Evolutionary conservation across 92 coral and sea anemone species (phyloP).

Genomic region (Heliopora coerulea): DNA sequence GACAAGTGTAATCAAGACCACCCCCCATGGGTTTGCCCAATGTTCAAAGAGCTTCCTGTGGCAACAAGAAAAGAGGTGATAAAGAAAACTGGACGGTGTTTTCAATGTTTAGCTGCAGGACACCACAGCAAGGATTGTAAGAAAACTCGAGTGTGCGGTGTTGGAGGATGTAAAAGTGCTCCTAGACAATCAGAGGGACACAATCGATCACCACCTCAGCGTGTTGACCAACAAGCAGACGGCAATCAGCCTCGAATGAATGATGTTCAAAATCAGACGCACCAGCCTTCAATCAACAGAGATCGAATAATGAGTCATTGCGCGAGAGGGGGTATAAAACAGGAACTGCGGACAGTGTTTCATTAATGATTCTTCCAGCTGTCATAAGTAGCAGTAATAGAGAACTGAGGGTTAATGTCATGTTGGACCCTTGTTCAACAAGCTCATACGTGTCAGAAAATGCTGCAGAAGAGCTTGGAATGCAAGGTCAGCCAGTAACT

Average conservation of each 20-base stretch:
- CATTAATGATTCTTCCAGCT: slow-evolving; percentile 25
- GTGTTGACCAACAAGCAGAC: no score
- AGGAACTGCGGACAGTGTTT: background rate
- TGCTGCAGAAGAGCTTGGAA: slow-evolving; percentile 44
- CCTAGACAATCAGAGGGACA: no score
- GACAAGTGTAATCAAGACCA: slow-evolving; percentile 4
- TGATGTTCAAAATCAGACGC: background rate
- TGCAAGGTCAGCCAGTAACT: slow-evolving; percentile 32
- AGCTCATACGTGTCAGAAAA: slow-evolving; percentile 48
- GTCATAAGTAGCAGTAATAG: slow-evolving; percentile 25
- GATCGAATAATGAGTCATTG: background rate
- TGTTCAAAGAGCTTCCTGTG: no score
- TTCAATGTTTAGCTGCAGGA: no score
- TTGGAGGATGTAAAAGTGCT: slow-evolving; percentile 44
- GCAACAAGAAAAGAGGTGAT: no score
- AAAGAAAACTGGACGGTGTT: no score
- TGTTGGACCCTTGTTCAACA: slow-evolving; percentile 61
- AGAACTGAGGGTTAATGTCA: slow-evolving; percentile 49
- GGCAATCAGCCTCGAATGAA: background rate
- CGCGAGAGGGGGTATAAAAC: slow-evolving; percentile 17
- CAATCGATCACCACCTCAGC: no score
- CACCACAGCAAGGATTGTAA: slow-evolving; percentile 4
- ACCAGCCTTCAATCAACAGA: no score
- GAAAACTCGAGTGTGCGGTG: slow-evolving; percentile 32
- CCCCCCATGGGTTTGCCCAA: background rate